Conservation (phyloP, 2,888 invertebrate genomes). For the Saturnia japonica region DNA sequence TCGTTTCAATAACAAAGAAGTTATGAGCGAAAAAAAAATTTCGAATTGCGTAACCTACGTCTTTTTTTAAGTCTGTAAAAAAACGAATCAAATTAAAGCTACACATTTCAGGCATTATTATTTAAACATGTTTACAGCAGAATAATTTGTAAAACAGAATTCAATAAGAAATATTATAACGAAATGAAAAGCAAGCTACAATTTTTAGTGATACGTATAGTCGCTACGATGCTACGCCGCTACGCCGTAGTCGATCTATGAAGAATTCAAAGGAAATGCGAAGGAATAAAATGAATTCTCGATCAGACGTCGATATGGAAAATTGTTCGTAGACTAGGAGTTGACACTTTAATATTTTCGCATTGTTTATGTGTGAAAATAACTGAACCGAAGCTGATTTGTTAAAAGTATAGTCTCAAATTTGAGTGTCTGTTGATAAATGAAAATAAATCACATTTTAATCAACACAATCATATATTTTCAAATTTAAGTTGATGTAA, state of each 20-base stretch:
- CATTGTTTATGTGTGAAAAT: neutral
- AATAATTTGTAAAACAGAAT: no score
- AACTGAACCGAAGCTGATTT: neutral
- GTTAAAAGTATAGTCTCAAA: neutral
- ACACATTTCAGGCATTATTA: no score
- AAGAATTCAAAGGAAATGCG: slow-evolving; percentile 19
- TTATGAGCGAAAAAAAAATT: no score
- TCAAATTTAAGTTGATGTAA: no score
- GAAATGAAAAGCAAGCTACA: neutral
- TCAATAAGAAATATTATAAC: neutral
- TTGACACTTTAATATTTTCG: neutral
- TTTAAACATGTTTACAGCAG: no score
- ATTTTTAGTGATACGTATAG: neutral
- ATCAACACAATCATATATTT: no score
- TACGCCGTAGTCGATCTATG: slow-evolving; percentile 27
- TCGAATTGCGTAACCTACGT: no score
- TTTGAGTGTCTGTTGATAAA: no score
- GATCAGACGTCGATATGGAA: slow-evolving; percentile 27
- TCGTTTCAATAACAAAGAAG: no score
- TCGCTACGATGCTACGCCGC: slow-evolving; percentile 17
- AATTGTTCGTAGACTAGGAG: slow-evolving; percentile 19
- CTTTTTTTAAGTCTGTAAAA: no score
- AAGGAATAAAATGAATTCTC: slow-evolving; percentile 31
- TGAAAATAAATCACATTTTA: no score
- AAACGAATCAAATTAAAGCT: no score